Evolutionary conservation across 2,888 invertebrate species (phyloP), one percentile per base, ranked within the genome.

Genomic region (Acronicta aceris): DNA sequence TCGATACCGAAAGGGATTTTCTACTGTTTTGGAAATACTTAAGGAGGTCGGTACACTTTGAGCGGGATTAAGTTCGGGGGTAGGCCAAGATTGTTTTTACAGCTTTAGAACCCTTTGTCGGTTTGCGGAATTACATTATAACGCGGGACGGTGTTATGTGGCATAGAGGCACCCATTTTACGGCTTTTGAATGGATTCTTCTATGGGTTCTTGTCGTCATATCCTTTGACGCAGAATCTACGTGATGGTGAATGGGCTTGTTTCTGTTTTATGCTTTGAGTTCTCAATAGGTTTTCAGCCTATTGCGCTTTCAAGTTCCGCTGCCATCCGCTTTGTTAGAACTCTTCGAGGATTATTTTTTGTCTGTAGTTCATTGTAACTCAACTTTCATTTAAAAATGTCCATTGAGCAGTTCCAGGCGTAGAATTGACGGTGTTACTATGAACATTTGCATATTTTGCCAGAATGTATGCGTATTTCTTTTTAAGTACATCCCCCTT

Each of bases 1-100:
- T 93, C 87, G 89, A 82, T 91, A 91, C 89, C 90, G 89, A 92
- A 94, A 90, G 81, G 78, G 92, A 90, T 92, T 93, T 91, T 90
- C 90, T 91, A 88, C 93, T 94, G 93, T 94, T 94, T 94, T 93
- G 89, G 83, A 93, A 94, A 94, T 93, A 92, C 72, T 81, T 85
- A 87, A 90, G 92, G 83, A 56, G 73, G 82, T 85, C 89, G 92
- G 92, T 83, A 48, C 80, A 82, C 90, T 91, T 92, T 92, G 89
- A 86, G 87, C 81, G 84, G 93, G 94, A 93, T 94, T 94, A 92
- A 79, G 82, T 88, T 88, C 82, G 83, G 86, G 82, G 81, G 81
- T 81, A 76, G 79, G 76, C 86, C 77, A 66, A 85, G 89, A 90
- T 92, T 94, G 93, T 94, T 94, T 93, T 93, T 94, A 93, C 94